phyloP scores from a whole-genome alignment of 1,140 invertebrate genomes.

The Drosophila ficusphila region DNA sequence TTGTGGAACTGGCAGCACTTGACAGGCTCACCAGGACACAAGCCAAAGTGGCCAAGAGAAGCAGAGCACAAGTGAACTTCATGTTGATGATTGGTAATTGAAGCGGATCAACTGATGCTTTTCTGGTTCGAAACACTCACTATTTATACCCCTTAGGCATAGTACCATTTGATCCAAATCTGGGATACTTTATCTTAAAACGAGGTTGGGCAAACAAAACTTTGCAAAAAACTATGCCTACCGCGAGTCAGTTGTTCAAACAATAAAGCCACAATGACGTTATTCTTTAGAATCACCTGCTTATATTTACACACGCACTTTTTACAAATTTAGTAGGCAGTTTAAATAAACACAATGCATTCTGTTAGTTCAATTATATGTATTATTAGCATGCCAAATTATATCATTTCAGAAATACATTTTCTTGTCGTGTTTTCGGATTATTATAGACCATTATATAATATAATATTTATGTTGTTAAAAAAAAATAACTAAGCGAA shows the following conservation, averaged over 20 bases:
- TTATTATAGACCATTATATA: too few species aligned
- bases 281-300: too few species aligned
- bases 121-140: background rate
- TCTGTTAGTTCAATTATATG: too few species aligned
- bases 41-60: constrained; percentile 2
- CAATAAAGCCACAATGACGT: too few species aligned
- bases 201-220: background rate
- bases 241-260: background rate
- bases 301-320: too few species aligned
- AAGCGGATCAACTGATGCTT: constrained; percentile 15
- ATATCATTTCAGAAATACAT: too few species aligned
- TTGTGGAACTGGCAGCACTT: background rate
- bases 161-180: background rate
- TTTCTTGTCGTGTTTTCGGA: too few species aligned
- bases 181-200: background rate
- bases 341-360: too few species aligned
- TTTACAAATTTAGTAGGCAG: too few species aligned
- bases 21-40: constrained; percentile 8
- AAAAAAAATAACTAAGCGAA: too few species aligned
- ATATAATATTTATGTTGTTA: too few species aligned
- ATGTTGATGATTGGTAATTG: background rate
- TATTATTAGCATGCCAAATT: too few species aligned
- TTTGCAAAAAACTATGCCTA: background rate
- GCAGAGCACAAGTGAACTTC: background rate
- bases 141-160: constrained; percentile 15